Evolutionary conservation across 2,888 invertebrate genomes (phyloP).

Genomic region (Drosophila bunnanda): DNA sequence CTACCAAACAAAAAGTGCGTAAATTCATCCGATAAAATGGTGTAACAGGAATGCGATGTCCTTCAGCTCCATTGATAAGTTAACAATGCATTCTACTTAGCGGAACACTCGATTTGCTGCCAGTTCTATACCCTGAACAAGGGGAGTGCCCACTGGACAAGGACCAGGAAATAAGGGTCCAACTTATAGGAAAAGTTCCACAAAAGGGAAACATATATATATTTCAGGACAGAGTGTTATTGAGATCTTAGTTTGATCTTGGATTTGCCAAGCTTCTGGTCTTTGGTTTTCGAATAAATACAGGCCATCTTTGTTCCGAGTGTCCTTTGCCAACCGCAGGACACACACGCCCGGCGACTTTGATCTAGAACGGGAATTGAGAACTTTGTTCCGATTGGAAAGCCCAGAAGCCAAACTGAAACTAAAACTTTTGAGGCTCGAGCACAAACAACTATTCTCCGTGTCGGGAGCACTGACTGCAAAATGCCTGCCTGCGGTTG

Average conservation of each 20-base stretch:
- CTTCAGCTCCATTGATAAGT: constrained; percentile 52
- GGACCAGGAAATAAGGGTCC: not conserved
- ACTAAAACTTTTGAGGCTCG: constrained; percentile 1
- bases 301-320: not conserved
- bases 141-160: not conserved
- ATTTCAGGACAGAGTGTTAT: not conserved
- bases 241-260: not conserved
- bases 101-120: constrained; percentile 5
- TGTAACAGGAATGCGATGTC: constrained; percentile 54
- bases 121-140: not conserved
- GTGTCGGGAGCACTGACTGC: not conserved
- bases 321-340: constrained; percentile 1
- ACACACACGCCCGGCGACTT: not conserved
- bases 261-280: not conserved
- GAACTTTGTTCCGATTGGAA: constrained; percentile 8
- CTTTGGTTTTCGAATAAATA: too few relatives aligned
- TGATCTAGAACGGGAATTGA: not conserved
- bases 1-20: constrained; percentile 30
- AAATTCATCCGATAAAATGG: constrained; percentile 59
- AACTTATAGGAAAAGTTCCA: not conserved
- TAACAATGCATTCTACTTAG: constrained; percentile 54
- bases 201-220: not conserved
- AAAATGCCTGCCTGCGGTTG: constrained; percentile 18
- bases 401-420: constrained; percentile 9
- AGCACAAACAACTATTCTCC: not conserved